Percentiles rank a stretch among this genome's conserved stretches.
Conservation (phyloP, 2,797 vertebrate species). For the Echiichthys vipera region DNA sequence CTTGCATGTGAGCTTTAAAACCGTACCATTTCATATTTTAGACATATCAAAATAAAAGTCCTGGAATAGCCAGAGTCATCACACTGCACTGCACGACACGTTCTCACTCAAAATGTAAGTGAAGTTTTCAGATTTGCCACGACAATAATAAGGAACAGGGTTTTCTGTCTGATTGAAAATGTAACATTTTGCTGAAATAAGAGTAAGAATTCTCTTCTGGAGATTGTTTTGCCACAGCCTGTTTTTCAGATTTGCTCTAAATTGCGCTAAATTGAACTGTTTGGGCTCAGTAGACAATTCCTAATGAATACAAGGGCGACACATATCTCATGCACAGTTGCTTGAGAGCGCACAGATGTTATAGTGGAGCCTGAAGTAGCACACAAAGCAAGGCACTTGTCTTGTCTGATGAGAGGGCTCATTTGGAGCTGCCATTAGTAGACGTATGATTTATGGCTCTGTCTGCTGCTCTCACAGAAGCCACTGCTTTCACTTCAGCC, state of each 20-base stretch:
- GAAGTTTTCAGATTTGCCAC: neutral
- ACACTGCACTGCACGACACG: neutral
- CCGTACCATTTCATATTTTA: neutral
- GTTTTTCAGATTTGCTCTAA: slow-evolving; percentile 57
- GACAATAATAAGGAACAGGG: neutral
- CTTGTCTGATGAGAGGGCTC: slow-evolving; percentile 90
- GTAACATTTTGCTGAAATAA: neutral
- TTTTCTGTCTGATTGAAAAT: neutral
- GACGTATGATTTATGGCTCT: slow-evolving; percentile 90
- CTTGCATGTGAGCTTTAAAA: neutral
- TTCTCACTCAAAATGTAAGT: neutral
- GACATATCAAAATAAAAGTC: neutral
- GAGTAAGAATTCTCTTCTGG: neutral
- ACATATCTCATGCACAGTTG: slow-evolving; percentile 72
- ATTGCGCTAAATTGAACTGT: slow-evolving; percentile 63
- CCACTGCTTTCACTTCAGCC: slow-evolving; percentile 50
- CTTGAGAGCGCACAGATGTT: slow-evolving; percentile 87
- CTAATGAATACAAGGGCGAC: slow-evolving; percentile 81
- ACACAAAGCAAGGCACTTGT: slow-evolving; percentile 88
- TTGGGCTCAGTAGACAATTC: slow-evolving; percentile 72
- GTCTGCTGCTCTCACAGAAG: slow-evolving; percentile 63
- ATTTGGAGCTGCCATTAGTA: slow-evolving; percentile 90
- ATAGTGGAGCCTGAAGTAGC: slow-evolving; percentile 85
- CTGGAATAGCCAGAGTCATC: neutral
- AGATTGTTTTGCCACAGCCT: slow-evolving; percentile 47